These are phyloP conservation scores for Brenthis daphne DNA, from an alignment of 2,888 invertebrate genomes.

Conservation along the genomic window DNA sequence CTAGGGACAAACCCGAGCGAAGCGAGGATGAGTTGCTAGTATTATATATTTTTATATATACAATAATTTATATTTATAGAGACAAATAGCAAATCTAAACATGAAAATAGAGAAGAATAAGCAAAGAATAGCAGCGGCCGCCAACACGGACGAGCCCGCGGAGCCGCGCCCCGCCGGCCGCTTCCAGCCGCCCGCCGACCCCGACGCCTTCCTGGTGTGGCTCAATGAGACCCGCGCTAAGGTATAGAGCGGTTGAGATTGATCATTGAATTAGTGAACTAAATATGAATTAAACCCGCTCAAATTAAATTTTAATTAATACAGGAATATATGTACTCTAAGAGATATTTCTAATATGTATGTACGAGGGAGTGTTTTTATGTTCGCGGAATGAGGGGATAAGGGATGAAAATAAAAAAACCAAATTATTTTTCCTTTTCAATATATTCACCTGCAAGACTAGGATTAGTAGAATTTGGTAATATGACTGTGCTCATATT, in stretches of 20 bases:
- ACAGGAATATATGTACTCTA: no score
- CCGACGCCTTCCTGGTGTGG: conserved; percentile 78
- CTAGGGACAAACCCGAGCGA: no score
- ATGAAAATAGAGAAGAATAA: conserved; percentile 89
- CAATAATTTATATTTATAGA: conserved; percentile 48
- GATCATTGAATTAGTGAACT: background rate
- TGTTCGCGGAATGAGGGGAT: no score
- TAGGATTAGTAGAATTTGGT: no score
- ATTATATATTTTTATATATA: background rate
- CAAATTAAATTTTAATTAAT: no score
- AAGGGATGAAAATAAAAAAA: background rate
- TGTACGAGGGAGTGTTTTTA: no score
- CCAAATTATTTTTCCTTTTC: background rate
- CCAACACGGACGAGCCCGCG: conserved; percentile 82
- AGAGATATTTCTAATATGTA: no score
- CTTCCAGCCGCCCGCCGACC: conserved; percentile 70
- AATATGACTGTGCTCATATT: no score
- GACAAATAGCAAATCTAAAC: conserved; percentile 85
- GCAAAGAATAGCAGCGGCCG: conserved; percentile 87
- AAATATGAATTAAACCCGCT: background rate
- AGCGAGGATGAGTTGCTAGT: no score
- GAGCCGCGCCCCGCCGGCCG: conserved; percentile 63
- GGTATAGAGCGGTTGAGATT: conserved; percentile 67
- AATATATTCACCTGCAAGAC: no score
- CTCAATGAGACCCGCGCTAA: conserved; percentile 82